Evolutionary conservation across 2,888 invertebrate genomes (phyloP), one percentile per base, ranked within the genome.

Genomic region (Oligia fasciuncula): DNA sequence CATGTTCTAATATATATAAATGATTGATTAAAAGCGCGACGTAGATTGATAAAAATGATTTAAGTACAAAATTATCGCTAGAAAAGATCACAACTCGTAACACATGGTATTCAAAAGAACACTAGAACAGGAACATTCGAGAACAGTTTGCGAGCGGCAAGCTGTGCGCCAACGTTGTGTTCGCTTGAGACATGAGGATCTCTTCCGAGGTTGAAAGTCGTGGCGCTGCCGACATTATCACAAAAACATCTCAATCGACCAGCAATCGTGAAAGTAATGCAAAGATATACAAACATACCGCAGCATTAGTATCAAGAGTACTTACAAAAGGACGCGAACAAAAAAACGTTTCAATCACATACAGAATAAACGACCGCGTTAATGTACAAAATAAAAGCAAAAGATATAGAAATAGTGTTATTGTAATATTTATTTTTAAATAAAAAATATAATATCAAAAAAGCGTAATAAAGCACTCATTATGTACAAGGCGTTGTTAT

Each of bases 391-490:
- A 86, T 86, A 92, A 91, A 92, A 93, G 91, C 92, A 91, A 93
- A 92, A 29, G 92, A 92, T 91, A 92, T 91, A 89, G 87, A 87
- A 90, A 93, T 92, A 93, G 90, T 91, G 91, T 91, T 92, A 90
- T 86, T 88, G 88, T 90, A 90, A 91, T 90, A 89, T 85, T 89
- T 90, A 90, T 88, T 80, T 86, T 85, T 91, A 92, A 93, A 93
- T 88, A 88, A 94, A 93, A 91, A 89, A 87, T 87, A 91, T 93
- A 94, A 95, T 94, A 95, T 95, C 93, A 95, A 96, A 94, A 93
- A 96, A 96, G 95, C 96, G 94, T 95, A 95, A 94, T 94, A 95
- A 95, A 96, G 95, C 96, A 96, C 95, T 95, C 94, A 88, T 93
- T 94, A 95, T 95, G 92, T 95, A 95, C 95, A 95, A 91, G 91